Conservation (phyloP, 2,797 vertebrate species). For the Steatocranus sp. region DNA sequence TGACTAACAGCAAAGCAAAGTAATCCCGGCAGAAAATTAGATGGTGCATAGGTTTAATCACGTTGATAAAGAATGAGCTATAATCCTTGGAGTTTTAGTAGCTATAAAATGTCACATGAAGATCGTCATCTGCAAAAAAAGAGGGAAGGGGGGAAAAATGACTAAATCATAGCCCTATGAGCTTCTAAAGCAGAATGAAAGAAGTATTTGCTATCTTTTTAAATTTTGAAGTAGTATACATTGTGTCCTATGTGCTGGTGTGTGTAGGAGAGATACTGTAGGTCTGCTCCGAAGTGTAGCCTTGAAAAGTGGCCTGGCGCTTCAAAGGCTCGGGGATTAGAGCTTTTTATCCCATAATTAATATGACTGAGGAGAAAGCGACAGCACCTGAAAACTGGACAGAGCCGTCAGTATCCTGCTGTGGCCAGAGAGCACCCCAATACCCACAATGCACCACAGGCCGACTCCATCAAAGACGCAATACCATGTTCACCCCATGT, state of each 20-base stretch:
- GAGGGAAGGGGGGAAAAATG: slow-evolving; percentile 58
- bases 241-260: background rate
- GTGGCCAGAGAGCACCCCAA: slow-evolving; percentile 77
- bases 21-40: slow-evolving; percentile 67
- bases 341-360: slow-evolving; percentile 93
- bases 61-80: slow-evolving; percentile 42
- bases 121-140: slow-evolving; percentile 71
- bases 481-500: slow-evolving; percentile 66
- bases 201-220: slow-evolving; percentile 11
- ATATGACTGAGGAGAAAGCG: slow-evolving; percentile 89
- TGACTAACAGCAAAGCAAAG: slow-evolving; percentile 64
- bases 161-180: slow-evolving; percentile 73
- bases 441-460: slow-evolving; percentile 80
- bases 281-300: slow-evolving; percentile 84
- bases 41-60: slow-evolving; percentile 62
- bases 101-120: slow-evolving; percentile 73
- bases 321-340: slow-evolving; percentile 95
- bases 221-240: slow-evolving; percentile 9
- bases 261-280: slow-evolving; percentile 1
- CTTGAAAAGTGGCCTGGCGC: slow-evolving; percentile 86
- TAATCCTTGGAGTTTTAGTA: slow-evolving; percentile 68
- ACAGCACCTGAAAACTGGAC: slow-evolving; percentile 86
- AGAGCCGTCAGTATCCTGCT: slow-evolving; percentile 82
- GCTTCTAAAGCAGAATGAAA: slow-evolving; percentile 50
- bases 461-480: slow-evolving; percentile 71